Base-by-base conservation (phyloP, 1,140 invertebrate species). In the Lysiphlebus fabarum region DNA sequence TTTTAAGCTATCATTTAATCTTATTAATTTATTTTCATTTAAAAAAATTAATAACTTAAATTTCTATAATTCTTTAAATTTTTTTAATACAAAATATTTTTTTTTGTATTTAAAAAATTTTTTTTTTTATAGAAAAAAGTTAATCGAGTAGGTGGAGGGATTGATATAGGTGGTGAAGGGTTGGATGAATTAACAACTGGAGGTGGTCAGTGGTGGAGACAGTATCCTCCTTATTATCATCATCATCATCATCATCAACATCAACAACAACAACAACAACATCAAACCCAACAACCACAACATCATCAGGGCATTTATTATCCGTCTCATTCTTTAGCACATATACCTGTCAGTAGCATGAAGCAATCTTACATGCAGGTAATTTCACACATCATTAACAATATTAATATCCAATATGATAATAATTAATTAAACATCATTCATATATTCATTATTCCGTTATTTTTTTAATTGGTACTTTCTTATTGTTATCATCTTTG, bases 291-390 rank as follows among this genome's bases (percentile, higher is more conserved):
- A 48, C 62, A 58, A 55, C 67, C 70, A 59, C 68, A 67, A 41
- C 64, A 61, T 38, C 59, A 56, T 43, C 54, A 50, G 61, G 70
- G 68, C 70, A 70, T 70, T 78, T 77, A 75, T 68, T 77, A 77
- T 68, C 67, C 72, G 64, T 74, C 74, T 64, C 76, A 76, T 72
- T 72, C 72, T 63, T 71, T 77, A 62, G 69, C 70, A 73, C 74
- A 78, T 70, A 78, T 77, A 67, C 74, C 77, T 62, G 75, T 77
- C 69, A 74, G 70, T 70, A 77, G 71, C 64, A 76, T 78, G 71
- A 78, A 77, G 73, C 77, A 79, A 69, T 78, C 77, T 62, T 78
- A 75, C 53, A 77, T 78, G 74, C 77, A 79, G 77, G 77, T 79
- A 61, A 64, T 61, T 55, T 65, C 50, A 57, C 58, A 53, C 63